These are phyloP conservation scores for Pteruthius melanotis DNA, from an alignment of 2,113 vertebrate species.

Conservation along the genomic window DNA sequence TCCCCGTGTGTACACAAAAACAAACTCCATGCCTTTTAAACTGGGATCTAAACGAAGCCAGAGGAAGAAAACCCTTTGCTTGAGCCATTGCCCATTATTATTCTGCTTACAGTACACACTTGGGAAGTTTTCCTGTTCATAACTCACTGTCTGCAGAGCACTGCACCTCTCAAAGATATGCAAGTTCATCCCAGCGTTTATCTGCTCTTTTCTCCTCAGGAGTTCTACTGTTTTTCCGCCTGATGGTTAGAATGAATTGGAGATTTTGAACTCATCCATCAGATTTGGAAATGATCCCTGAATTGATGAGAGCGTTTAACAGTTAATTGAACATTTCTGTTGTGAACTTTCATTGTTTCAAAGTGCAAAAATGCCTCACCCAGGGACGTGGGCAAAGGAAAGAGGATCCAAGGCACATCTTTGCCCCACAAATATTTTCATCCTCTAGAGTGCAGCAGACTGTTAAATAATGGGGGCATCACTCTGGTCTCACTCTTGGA, in stretches of 20 bases:
- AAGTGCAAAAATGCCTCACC: constrained; percentile 67
- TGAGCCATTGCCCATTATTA: not conserved
- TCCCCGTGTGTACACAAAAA: not conserved
- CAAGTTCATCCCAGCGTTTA: constrained; percentile 78
- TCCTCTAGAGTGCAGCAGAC: not conserved
- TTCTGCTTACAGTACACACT: constrained; percentile 14
- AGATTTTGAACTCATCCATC: constrained; percentile 94
- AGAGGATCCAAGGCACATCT: not conserved
- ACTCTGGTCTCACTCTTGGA: not conserved
- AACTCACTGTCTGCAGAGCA: constrained; percentile 51
- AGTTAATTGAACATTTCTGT: constrained; percentile 92
- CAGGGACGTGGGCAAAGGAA: constrained; percentile 20
- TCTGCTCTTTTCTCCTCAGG: constrained; percentile 78
- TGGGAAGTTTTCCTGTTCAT: constrained; percentile 60
- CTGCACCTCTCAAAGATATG: constrained; percentile 51
- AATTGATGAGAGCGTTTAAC: constrained; percentile 87
- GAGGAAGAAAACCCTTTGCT: not conserved
- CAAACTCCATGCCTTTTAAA: not conserved
- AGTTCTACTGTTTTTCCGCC: constrained; percentile 83
- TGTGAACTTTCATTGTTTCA: constrained; percentile 79
- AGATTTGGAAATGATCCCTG: constrained; percentile 91
- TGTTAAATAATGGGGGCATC: not conserved
- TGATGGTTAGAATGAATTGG: constrained; percentile 87
- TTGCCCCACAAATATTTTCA: not conserved
- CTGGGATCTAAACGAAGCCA: not conserved